A percentile compares a stretch with the other conserved stretches of the same genome.
Evolutionary conservation across 2,113 vertebrate species (phyloP).

Genomic region (Zosterops pallidus): DNA sequence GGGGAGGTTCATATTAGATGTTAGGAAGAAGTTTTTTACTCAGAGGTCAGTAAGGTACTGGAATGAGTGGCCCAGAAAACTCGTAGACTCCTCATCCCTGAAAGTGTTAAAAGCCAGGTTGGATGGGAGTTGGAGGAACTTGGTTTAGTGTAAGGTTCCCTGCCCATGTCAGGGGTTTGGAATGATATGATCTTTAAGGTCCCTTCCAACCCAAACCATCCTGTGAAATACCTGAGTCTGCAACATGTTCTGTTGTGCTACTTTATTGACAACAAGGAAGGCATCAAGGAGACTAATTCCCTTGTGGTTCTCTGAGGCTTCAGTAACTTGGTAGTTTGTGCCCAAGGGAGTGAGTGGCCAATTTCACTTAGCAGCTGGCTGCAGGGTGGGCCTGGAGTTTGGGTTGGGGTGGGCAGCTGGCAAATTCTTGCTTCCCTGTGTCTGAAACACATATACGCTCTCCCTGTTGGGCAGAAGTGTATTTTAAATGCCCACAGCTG

Average conservation of each 20-base stretch:
- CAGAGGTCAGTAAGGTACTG: neutral
- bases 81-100: neutral
- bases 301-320: neutral
- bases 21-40: neutral
- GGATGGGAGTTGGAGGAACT: neutral
- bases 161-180: neutral
- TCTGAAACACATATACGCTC: accelerated
- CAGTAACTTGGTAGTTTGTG: neutral
- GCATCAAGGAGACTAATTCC: neutral
- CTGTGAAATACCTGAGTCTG: neutral
- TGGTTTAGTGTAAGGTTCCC: neutral
- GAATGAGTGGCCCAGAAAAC: neutral
- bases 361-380: neutral
- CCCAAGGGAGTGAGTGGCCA: neutral
- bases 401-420: neutral
- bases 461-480: neutral
- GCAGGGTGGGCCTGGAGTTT: neutral
- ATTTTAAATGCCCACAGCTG: neutral
- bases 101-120: neutral
- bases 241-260: neutral
- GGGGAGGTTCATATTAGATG: neutral
- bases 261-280: accelerated
- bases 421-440: neutral
- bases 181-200: neutral
- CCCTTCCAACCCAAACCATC: neutral